A percentile compares a stretch with the other conserved stretches of the same genome.
These are phyloP conservation scores for Sebastes schlegelii DNA, from an alignment of 2,113 vertebrate species.

Conservation along the genomic window DNA sequence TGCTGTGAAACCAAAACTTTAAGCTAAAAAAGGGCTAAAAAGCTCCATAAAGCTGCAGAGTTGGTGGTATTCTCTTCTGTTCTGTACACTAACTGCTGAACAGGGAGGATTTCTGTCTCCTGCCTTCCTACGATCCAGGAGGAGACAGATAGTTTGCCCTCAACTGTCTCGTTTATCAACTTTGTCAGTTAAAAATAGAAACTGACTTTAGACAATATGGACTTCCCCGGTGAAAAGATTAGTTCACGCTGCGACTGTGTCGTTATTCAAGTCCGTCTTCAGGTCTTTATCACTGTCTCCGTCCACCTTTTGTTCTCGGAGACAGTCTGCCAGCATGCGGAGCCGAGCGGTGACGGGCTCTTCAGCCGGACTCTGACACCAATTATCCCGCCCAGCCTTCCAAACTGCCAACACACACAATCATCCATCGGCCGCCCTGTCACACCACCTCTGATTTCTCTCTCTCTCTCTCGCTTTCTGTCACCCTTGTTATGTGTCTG, in stretches of 20 bases:
- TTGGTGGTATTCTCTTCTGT: not conserved
- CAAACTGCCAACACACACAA: not conserved
- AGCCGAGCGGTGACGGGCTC: not conserved
- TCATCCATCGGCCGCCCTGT: not conserved
- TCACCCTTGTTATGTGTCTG: not conserved
- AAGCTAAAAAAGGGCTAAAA: not conserved
- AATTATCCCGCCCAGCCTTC: conserved; percentile 27
- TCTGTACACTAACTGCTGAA: not conserved
- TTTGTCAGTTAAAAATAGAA: not conserved
- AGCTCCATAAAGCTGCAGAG: not conserved
- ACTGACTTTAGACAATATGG: not conserved
- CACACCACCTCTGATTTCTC: not conserved
- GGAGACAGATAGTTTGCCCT: not conserved
- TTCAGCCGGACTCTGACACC: conserved; percentile 42
- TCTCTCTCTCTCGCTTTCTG: not conserved
- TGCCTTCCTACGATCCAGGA: not conserved
- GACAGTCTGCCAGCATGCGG: not conserved
- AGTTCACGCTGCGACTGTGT: not conserved
- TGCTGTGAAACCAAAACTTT: not conserved
- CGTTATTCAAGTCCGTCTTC: not conserved
- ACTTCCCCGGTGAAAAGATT: not conserved
- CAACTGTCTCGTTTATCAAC: not conserved
- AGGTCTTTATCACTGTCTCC: not conserved
- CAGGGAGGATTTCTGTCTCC: not conserved
- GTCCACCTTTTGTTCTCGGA: conserved; percentile 23